phyloP scores from a whole-genome alignment of 2,113 vertebrate species.

The Tringa solitaria region DNA sequence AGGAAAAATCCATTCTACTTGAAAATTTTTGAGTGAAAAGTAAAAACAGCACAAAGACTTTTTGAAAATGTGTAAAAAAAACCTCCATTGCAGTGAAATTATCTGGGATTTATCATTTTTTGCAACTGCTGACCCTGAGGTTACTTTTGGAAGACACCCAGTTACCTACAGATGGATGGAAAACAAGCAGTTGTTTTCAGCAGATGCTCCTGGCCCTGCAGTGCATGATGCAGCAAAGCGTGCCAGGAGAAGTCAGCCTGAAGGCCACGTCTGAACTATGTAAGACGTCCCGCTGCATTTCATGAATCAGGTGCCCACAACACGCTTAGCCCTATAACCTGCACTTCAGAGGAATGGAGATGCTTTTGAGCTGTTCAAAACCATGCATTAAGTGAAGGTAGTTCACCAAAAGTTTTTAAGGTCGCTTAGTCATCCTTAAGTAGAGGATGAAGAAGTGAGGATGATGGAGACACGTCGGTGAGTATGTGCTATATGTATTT shows the following conservation, averaged over 20 bases:
- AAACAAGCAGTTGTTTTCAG: background rate
- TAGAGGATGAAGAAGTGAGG: background rate
- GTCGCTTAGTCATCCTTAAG: background rate
- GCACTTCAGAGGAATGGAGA: background rate
- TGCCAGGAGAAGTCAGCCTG: background rate
- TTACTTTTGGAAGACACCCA: background rate
- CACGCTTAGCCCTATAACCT: background rate
- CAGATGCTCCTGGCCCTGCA: background rate
- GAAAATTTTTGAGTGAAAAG: background rate
- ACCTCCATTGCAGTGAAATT: background rate
- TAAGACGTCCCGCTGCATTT: background rate
- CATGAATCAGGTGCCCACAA: background rate
- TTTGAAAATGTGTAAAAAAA: background rate
- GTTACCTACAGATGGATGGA: background rate
- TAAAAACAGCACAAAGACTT: background rate
- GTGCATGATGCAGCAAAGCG: rapidly evolving
- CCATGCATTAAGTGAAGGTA: background rate
- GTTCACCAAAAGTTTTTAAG: background rate
- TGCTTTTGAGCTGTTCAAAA: background rate
- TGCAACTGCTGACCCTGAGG: background rate
- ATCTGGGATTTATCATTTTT: background rate
- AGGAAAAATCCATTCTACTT: background rate
- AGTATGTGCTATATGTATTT: rapidly evolving
- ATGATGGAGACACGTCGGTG: background rate
- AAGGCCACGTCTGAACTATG: background rate